phyloP scores from a whole-genome alignment of 2,797 vertebrate species.

The Spondyliosoma cantharus region DNA sequence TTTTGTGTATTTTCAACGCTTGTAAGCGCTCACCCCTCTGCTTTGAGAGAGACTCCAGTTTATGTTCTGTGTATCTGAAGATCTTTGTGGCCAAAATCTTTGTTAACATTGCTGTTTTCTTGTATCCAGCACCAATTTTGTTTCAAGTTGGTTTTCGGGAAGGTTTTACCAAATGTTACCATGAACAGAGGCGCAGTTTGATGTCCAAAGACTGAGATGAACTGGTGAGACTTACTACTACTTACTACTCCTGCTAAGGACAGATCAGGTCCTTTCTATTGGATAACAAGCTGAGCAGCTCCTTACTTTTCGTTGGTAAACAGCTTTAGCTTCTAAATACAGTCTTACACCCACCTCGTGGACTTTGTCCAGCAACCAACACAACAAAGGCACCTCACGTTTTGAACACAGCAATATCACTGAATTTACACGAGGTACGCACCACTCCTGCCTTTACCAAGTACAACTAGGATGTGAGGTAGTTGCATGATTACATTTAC shows the following conservation, averaged over 20 bases:
- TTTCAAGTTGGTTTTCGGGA: not conserved
- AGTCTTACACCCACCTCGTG: constrained; percentile 31
- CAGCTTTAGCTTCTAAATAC: constrained; percentile 58
- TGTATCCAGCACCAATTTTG: not conserved
- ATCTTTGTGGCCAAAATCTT: not conserved
- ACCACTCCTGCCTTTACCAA: not conserved
- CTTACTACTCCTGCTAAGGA: not conserved
- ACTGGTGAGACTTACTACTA: not conserved
- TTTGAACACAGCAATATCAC: not conserved
- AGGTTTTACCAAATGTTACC: not conserved
- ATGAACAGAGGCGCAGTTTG: not conserved
- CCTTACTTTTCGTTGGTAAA: constrained; percentile 48
- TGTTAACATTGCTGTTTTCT: not conserved
- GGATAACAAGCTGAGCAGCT: constrained; percentile 57
- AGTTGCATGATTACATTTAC: not conserved
- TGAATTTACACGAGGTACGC: not conserved
- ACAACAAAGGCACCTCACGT: constrained; percentile 3
- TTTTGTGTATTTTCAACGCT: not conserved
- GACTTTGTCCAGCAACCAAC: constrained; percentile 42
- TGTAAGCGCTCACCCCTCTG: not conserved
- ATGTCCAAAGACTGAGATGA: not conserved
- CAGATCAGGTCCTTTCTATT: constrained; percentile 20
- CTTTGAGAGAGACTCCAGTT: not conserved
- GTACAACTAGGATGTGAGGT: not conserved
- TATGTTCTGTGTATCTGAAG: not conserved